Evolutionary conservation across 2,113 vertebrate species (phyloP), one percentile per base, ranked within the genome.

Genomic region (Eolophus roseicapilla): DNA sequence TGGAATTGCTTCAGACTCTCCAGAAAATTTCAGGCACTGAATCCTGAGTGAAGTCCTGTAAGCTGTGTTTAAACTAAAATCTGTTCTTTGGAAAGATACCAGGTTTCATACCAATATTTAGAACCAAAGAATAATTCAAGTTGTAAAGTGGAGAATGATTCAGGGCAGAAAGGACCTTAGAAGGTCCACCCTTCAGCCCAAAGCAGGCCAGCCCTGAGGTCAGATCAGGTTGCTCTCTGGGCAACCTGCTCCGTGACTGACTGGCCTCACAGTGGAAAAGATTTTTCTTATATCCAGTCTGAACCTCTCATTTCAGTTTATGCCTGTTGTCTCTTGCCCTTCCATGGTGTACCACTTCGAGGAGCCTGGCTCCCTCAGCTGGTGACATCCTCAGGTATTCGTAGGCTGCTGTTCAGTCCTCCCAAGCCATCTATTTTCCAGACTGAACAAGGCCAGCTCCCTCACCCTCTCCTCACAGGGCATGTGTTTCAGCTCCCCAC

Each of bases 261-360:
- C 53, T 75, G 31, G n/a, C 49, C 20, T 44, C 7, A n/a, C 0
- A 2, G 17, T 35, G 33, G 37, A 44, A 29, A 53, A 35, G 21
- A 4, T 14, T 77, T 67, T 79, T n/a, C 43, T 55, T 69, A 7
- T 3, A 35, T 62, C 28, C 35, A 33, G 12, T 41, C 31, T 67
- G 80, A 81, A n/a, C 14, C 7, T 85, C 13, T 50, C 8, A 12
- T 65, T 82, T 77, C 47, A 25, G 5, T 81, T 67, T 52, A 43
- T 65, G 35, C 11, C 25, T 31, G 12, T 77, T 75, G 14, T 39
- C 43, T 62, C 24, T 81, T 47, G 29, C 44, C 25, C 7, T 76
- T 19, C 46, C 16, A 52, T 21, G 0, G 0, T 24, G 31, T 33
- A 35, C 7, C 31, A 6, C 37, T 53, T 74, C 0, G 9, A 55